Conservation (phyloP, 2,888 invertebrate genomes). For the Philaethria dido region DNA sequence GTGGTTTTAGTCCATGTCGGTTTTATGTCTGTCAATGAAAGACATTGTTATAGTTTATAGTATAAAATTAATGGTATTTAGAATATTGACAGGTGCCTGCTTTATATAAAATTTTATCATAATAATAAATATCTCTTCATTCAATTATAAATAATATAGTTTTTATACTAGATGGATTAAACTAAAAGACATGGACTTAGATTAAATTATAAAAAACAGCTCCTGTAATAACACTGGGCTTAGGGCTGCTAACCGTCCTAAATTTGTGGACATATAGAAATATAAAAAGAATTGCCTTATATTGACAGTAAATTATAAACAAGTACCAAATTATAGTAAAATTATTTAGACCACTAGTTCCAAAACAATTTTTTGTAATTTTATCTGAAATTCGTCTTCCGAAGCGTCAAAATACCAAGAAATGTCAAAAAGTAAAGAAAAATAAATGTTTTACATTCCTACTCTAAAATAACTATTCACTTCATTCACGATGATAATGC, state of each 20-base stretch:
- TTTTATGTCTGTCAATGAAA: background rate
- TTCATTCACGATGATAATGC: too few species aligned
- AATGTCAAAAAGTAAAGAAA: background rate
- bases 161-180: background rate
- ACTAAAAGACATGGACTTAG: conserved; percentile 1
- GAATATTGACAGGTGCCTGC: conserved; percentile 28
- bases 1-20: conserved; percentile 12
- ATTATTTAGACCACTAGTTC: background rate
- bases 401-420: background rate
- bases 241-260: conserved; percentile 4
- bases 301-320: background rate
- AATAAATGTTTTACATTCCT: background rate
- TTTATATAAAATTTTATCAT: conserved; percentile 2
- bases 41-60: background rate
- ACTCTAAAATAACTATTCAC: too few species aligned
- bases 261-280: background rate
- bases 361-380: background rate
- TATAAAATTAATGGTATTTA: conserved; percentile 4
- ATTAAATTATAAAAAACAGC: conserved; percentile 1
- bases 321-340: background rate
- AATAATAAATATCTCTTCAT: conserved; percentile 17
- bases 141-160: conserved; percentile 17
- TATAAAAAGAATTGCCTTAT: background rate
- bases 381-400: conserved; percentile 11
- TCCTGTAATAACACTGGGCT: background rate